Conservation (phyloP, 2,113 vertebrate genomes). For the Tricholaema leucomelas region DNA sequence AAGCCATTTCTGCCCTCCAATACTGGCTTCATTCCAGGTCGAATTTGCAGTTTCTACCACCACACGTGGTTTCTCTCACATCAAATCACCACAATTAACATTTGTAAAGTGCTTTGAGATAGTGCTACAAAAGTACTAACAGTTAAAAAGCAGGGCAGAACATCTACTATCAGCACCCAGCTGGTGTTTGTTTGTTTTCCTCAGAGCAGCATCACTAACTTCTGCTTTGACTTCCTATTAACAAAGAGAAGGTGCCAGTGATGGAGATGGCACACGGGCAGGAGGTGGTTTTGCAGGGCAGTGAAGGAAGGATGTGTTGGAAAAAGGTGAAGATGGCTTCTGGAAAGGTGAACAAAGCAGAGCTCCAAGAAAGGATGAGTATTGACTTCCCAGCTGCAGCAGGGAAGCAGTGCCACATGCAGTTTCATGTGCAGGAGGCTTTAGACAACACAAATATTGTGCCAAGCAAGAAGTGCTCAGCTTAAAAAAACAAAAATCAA, state of each 20-base stretch:
- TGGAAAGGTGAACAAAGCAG: background rate
- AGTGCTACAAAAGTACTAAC: slow-evolving; percentile 7
- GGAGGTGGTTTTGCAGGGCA: background rate
- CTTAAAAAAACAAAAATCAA: background rate
- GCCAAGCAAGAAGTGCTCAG: background rate
- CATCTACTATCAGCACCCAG: background rate
- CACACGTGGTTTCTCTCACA: background rate
- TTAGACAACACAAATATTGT: background rate
- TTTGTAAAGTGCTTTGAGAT: slow-evolving; percentile 60
- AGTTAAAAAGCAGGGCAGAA: background rate
- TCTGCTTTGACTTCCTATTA: background rate
- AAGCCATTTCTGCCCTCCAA: background rate
- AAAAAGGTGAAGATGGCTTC: background rate
- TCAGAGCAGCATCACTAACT: background rate
- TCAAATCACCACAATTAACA: background rate
- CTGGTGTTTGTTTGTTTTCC: background rate
- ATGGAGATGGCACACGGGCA: background rate
- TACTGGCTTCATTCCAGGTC: background rate
- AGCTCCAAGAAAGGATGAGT: background rate
- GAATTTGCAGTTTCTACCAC: background rate
- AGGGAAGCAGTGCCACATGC: background rate
- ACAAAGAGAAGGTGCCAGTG: background rate
- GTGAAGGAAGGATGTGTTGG: background rate
- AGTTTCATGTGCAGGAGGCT: background rate
- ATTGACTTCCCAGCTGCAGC: background rate